A percentile compares a stretch with the other conserved stretches of the same genome.
phyloP scores from a whole-genome alignment of 2,113 vertebrate genomes.

The Pteropus alecto region DNA sequence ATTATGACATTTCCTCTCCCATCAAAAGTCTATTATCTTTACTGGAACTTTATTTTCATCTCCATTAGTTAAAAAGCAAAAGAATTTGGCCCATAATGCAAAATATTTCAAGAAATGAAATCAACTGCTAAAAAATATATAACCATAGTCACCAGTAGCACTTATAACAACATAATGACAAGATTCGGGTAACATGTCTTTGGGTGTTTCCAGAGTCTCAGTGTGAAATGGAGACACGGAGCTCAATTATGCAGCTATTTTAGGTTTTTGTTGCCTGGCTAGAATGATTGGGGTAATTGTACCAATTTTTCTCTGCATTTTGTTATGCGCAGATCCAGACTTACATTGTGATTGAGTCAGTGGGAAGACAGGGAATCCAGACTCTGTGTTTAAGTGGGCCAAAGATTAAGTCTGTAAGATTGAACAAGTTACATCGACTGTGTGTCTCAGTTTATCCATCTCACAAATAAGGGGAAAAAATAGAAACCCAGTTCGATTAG shows the following conservation, averaged over 20 bases:
- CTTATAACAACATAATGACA: neutral
- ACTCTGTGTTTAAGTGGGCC: neutral
- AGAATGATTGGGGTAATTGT: conserved; percentile 41
- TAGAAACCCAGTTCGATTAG: neutral
- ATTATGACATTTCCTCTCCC: neutral
- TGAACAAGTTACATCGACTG: neutral
- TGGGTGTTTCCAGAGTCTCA: neutral
- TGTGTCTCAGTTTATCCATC: neutral
- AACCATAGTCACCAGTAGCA: neutral
- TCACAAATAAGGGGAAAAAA: neutral
- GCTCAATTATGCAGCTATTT: conserved; percentile 13
- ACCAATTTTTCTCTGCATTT: conserved; percentile 18
- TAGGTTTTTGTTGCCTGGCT: neutral
- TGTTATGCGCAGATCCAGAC: neutral
- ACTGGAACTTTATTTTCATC: neutral
- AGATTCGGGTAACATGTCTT: neutral
- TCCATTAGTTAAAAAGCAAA: neutral
- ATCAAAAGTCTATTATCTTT: conserved; percentile 3
- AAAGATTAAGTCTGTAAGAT: neutral
- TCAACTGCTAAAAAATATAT: neutral
- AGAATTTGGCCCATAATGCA: neutral
- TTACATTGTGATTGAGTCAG: neutral
- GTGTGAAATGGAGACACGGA: neutral
- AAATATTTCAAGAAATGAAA: conserved; percentile 42
- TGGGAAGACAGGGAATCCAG: neutral